These are phyloP conservation scores for Vulpes vulpes DNA, from an alignment of 2,113 vertebrate species.

Conservation along the genomic window DNA sequence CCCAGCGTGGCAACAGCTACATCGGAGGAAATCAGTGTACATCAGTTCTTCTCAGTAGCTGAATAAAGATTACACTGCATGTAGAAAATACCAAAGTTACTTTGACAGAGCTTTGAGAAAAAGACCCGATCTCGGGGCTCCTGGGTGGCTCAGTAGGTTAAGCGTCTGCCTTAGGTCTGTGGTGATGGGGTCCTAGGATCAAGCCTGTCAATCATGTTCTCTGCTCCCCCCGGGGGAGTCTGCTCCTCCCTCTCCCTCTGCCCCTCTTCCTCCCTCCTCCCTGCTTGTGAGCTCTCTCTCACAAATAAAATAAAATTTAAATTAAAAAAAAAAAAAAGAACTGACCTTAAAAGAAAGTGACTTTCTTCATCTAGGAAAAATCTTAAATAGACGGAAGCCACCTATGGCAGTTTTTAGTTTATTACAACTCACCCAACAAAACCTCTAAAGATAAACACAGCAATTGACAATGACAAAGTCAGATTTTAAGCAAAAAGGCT, in stretches of 20 bases:
- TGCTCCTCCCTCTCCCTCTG: too few species aligned
- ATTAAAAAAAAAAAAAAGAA: too few species aligned
- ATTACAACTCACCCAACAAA: constrained; percentile 32
- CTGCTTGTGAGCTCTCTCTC: too few species aligned
- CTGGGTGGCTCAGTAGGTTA: too few species aligned
- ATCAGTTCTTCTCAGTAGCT: constrained; percentile 45
- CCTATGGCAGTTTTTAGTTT: constrained; percentile 51
- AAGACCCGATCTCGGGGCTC: background rate
- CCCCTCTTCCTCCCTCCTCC: too few species aligned
- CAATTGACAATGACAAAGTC: background rate
- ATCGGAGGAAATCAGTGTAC: background rate
- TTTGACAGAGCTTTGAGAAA: constrained; percentile 56
- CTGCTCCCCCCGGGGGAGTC: too few species aligned
- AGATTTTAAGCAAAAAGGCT: background rate
- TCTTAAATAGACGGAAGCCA: constrained; percentile 26
- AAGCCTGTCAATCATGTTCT: too few species aligned
- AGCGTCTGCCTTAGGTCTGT: too few species aligned
- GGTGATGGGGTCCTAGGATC: too few species aligned
- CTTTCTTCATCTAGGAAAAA: constrained; percentile 15
- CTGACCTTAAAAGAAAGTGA: too few species aligned
- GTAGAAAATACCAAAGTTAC: constrained; percentile 28
- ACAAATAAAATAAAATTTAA: too few species aligned
- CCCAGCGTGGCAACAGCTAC: background rate
- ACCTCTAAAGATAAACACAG: constrained; percentile 40
- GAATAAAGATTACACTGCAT: background rate